Conservation (phyloP, 2,888 invertebrate genomes). For the Petrolisthes cinctipes region DNA sequence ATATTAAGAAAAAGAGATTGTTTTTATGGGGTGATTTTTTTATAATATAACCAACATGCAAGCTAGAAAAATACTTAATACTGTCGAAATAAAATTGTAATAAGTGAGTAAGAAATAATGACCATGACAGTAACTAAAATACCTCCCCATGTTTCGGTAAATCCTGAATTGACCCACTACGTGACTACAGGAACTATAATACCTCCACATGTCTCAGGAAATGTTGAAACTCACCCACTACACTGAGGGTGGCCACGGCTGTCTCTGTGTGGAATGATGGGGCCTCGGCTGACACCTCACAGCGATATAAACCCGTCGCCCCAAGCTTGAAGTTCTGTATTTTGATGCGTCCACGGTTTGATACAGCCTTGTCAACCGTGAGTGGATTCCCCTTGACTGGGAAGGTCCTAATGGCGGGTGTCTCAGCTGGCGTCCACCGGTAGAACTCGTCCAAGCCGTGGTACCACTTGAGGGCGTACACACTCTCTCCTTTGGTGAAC, state of each 20-base stretch:
- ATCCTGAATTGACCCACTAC: too few relatives aligned
- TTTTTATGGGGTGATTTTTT: neutral
- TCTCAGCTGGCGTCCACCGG: conserved; percentile 63
- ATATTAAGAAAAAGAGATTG: neutral
- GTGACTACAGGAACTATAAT: too few relatives aligned
- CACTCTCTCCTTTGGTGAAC: conserved; percentile 44
- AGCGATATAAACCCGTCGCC: conserved; percentile 58
- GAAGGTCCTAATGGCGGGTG: conserved; percentile 46
- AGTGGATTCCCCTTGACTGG: conserved; percentile 45
- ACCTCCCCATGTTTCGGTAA: too few relatives aligned
- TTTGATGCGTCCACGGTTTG: conserved; percentile 44
- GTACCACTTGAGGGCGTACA: conserved; percentile 65
- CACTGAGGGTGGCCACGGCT: conserved; percentile 36
- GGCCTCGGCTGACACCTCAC: conserved; percentile 62
- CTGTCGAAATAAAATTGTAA: too few relatives aligned
- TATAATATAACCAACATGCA: too few relatives aligned
- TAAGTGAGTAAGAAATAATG: too few relatives aligned
- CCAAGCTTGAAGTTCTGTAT: conserved; percentile 50
- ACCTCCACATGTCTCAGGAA: too few relatives aligned
- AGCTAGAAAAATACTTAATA: too few relatives aligned
- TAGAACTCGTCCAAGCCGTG: conserved; percentile 62
- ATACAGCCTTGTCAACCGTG: conserved; percentile 44
- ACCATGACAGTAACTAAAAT: too few relatives aligned
- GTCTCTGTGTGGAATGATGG: conserved; percentile 61
- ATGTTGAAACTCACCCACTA: conserved; percentile 51